Percentiles rank a stretch among this genome's conserved stretches.
Evolutionary conservation across 2,113 vertebrate species (phyloP).

Genomic region (Amia ocellicauda): DNA sequence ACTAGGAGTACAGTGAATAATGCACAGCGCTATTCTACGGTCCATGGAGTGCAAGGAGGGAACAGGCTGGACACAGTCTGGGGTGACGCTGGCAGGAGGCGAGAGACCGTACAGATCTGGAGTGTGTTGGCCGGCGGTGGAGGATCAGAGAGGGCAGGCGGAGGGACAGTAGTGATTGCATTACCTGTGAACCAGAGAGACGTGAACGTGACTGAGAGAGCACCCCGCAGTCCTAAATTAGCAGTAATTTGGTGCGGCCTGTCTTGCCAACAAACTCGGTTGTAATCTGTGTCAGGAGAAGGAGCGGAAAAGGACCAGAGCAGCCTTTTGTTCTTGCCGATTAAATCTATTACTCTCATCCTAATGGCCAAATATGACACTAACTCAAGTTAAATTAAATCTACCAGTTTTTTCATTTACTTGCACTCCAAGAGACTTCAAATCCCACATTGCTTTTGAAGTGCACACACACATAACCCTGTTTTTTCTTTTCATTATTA

Average conservation of each 20-base stretch:
- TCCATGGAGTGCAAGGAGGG: no score
- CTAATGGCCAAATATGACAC: not conserved
- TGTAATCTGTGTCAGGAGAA: not conserved
- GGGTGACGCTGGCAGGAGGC: no score
- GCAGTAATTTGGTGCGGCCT: not conserved
- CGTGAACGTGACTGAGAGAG: no score
- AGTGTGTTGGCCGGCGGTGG: no score
- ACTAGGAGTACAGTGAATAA: no score
- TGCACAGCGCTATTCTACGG: no score
- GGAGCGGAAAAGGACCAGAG: not conserved
- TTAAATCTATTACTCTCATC: not conserved
- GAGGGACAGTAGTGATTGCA: no score
- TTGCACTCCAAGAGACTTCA: not conserved
- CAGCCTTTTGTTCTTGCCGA: not conserved
- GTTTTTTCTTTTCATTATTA: not conserved
- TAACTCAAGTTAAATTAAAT: slow-evolving; percentile 3
- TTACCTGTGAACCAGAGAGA: no score
- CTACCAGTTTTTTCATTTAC: not conserved
- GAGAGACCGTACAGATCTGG: no score
- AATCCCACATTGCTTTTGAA: not conserved
- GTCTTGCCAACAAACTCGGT: not conserved
- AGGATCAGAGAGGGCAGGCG: no score
- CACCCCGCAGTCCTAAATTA: no score
- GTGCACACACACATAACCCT: not conserved
- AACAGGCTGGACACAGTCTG: no score